Evolutionary conservation across 2,888 invertebrate species (phyloP), one percentile per base, ranked within the genome.

Genomic region (Rhamphomyia laevipes): DNA sequence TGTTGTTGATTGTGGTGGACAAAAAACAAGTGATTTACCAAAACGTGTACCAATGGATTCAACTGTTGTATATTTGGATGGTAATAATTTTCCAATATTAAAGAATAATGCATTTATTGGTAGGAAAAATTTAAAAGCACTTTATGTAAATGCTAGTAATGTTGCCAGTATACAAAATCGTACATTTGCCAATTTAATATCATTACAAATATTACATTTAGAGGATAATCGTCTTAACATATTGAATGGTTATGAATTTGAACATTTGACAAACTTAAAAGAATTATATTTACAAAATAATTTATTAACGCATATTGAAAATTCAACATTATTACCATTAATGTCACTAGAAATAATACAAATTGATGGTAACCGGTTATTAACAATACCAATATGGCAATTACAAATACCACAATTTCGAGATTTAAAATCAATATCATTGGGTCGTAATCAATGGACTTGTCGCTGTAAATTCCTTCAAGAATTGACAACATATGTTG

Each of bases 41-140:
- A 80, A 85, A 16, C 80, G 86, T 57, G 86, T 95, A 61, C 95
- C 95, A 21, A 94, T 95, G 91, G 93, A 94, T 65, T 91, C 91
- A 7, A 93, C 94, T 16, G 88, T 93, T 64, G 84, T 95, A 50
- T 91, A 90, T 68, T 74, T 95, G 61, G 93, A 93, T 65, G 93
- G 93, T 33, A 92, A 93, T 66, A 81, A 86, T 59, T 80, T 95
- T 55, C 82, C 80, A 47, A 84, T 88, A 62, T 73, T 95, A 47
- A 84, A 87, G 65, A 86, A 88, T 65, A 91, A 93, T 66, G 87
- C 88, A 46, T 94, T 95, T 67, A 89, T 95, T 57, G 94, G 92
- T 0, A 77, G 92, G 44, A 92, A 92, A 70, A 91, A 92, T 71
- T 82, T 93, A 77, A 78, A 84, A 58, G 83, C 86, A 50, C 73